Base-by-base conservation (phyloP, 2,888 invertebrate genomes). In the Temnothorax unifasciatus region DNA sequence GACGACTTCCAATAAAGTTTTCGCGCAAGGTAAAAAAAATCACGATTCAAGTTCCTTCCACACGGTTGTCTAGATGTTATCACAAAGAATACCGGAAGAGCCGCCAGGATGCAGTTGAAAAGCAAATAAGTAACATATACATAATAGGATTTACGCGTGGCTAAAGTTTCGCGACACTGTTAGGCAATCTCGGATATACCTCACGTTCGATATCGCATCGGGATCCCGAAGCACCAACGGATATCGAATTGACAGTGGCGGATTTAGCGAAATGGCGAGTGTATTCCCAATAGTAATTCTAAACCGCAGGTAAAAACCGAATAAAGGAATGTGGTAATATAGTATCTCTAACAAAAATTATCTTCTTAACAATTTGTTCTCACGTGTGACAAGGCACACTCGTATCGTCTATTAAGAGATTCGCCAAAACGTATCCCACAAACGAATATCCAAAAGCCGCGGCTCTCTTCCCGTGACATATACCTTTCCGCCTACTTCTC, bases 401-500 rank as follows among this genome's bases (percentile, higher is more conserved):
- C 25, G 50, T 38, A 13, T 0, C 34, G 50, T 13, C 34, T 15
- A 25, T 76, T 38, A n/a, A 1, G 6, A 64, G 18, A 13, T 41
- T 41, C 64, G 50, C 11, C 25, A 52, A 34, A 61, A 54, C 29
- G 11, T 71, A 76, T 84, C 74, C 69, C 73, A 41, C 61, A 64
- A 82, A 87, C 86, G 84, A 84, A 52, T 83, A 86, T 87, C 83
- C 68, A 1, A 63, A 29, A 73, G 44, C 13, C 38, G 66, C 54
- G 50, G 64, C 73, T 63, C 38, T 75, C 82, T 63, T 84, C 82
- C 63, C 57, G 79, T 76, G 85, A 85, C 82, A 69, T 86, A 87
- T 50, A 50, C 79, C 81, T 79, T 79, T 83, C 84, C 86, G 69
- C 86, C 85, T 86, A 86, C 87, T 71, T 86, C 82, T 84, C 74